Evolutionary conservation across 2,888 invertebrate genomes (phyloP), one percentile per base, ranked within the genome.

Genomic region (Drosophila birchii): DNA sequence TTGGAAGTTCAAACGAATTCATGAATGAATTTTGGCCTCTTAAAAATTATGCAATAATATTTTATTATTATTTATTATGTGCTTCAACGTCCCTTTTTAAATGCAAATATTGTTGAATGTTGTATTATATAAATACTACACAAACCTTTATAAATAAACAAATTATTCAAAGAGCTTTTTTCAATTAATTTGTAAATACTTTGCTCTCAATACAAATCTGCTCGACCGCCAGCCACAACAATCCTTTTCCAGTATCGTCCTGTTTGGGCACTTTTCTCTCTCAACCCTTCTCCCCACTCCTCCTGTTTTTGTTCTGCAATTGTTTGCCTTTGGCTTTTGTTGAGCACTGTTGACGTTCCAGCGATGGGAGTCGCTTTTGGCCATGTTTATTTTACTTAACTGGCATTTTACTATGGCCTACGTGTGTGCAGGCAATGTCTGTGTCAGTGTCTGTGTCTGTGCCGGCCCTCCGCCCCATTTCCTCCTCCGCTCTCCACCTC

Each of bases 341-440:
- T 56, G 56, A 34, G 63, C 63, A 58, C 45, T 76, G 73, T 72
- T 72, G 73, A 63, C 64, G 64, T 54, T 58, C 54, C 73, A 54
- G 68, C 47, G 56, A 49, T 47, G 66, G n/a, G 45, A 29, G 72
- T 51, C 56, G 18, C 56, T 45, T 41, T 69, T 69, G 80, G 70
- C 62, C 73, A 70, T 87, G 80, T 88, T 86, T 76, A 78, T 83
- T 88, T 81, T 77, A 88, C 78, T 86, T 80, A 80, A 86, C 86
- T 80, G 86, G 64, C 81, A 76, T 80, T 88, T 79, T 69, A 64
- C 70, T 73, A 34, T 38, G 67, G 77, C 62, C 74, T 69, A 76
- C 68, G 66, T 78, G 66, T 78, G 79, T 53, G 36, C 51, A 51
- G 51, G 32, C 34, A 36, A 20, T 6, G n/a, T 45, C 45, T 26